Base-by-base conservation (phyloP, 2,888 invertebrate species). In the Dasypogon diadema region DNA sequence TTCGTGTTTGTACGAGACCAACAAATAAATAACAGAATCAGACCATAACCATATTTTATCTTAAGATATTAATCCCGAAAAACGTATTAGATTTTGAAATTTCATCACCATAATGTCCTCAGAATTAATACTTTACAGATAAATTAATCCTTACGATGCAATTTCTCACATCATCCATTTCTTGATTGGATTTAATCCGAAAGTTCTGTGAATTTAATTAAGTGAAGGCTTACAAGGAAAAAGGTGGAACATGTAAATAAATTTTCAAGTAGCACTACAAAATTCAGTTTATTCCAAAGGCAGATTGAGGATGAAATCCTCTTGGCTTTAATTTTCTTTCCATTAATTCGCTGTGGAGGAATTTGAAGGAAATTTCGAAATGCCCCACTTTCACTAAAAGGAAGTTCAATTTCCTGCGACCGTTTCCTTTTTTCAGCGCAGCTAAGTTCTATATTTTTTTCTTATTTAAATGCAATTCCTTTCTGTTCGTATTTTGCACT, bases 381-480 rank as follows among this genome's bases (percentile, higher is more conserved):
- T 74, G 76, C 74, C 74, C 76, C 74, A 74, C 74, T 76, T 76
- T 76, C 42, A 54, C 74, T 74, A 37, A 30, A 63, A 48, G 76
- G 76, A 76, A 76, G 74, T 76, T 76, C 76, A 76, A 76, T 76
- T 76, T 76, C 76, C 76, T 74, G 58, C 58, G 70, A 58, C 70
- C 76, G 76, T 74, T 76, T 76, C 74, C 76, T 51, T 37, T 76
- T 58, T 42, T 65, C n/a, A 22, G 14, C 65, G 48, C 48, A 24
- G 48, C 34, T 22, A 65, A 42, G 46, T 46, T 65, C n/a, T n/a
- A n/a, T n/a, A n/a, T n/a, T n/a, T n/a, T n/a, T n/a, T n/a, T n/a
- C 46, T 65, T 46, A 56, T 56, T 22, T 46, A 65, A 65, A 46
- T 65, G 48, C 48, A 65, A 18, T 65, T 24, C 18, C 37, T 34